Base-by-base conservation (phyloP, 2,888 invertebrate species). In the Clepsis dumicolana region DNA sequence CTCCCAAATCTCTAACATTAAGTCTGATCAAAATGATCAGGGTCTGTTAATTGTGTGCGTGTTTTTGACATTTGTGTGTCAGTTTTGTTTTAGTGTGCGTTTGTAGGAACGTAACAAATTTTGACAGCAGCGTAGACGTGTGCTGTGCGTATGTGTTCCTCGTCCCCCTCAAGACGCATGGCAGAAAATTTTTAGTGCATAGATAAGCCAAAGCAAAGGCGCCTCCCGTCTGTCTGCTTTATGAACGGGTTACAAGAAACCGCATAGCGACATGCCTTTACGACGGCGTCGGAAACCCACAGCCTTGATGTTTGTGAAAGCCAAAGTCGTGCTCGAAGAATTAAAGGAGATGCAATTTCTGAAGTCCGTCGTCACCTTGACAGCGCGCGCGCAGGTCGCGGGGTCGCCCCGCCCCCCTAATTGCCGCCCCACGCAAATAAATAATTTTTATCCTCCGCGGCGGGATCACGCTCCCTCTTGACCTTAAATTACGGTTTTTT, bases 401-500 rank as follows among this genome's bases (percentile, higher is more conserved):
- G 89, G 91, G 93, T 93, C 91, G 87, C 83, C 77, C 91, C 93
- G 91, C 94, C 93, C 86, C 86, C 90, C 91, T 94, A 93, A 94
- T 94, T 94, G 91, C 90, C 85, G 87, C 89, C 89, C 90, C 92
- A 92, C 91, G 91, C 92, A 93, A 92, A 93, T 91, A 92, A 91
- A 92, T 93, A 91, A 87, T 91, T 93, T 93, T 93, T 93, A 91
- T 90, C 85, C 90, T 80, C 81, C 81, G 75, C 79, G 81, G 76
- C 77, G 85, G 84, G 88, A 88, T 89, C 89, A 89, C 85, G 89
- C 86, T 85, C 85, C 87, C 85, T 85, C 87, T 87, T 91, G 90
- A 91, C 91, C 92, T 88, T 85, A 90, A 89, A 91, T 85, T 84
- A 80, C 81, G 83, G 87, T 87, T 87, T 90, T 90, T 89, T 85